phyloP scores from a whole-genome alignment of 2,888 invertebrate genomes.

The Tipula vernalis region DNA sequence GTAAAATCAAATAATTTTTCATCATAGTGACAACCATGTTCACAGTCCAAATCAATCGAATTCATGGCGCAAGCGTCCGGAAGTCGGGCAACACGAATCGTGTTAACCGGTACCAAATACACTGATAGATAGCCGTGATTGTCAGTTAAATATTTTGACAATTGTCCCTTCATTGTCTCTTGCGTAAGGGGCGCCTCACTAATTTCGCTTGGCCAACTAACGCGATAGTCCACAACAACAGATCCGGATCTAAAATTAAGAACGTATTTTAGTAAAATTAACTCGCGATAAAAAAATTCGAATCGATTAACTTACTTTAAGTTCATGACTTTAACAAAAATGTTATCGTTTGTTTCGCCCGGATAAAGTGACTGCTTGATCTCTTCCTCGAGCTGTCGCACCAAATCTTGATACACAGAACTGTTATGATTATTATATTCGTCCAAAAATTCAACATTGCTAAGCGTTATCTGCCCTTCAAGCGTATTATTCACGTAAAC shows the following conservation, averaged over 20 bases:
- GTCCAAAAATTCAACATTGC: conserved; percentile 49
- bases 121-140: conserved; percentile 51
- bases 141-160: conserved; percentile 40
- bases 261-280: neutral
- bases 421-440: conserved; percentile 48
- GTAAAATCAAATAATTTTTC: conserved; percentile 46
- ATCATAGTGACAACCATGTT: conserved; percentile 54
- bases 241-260: conserved; percentile 47
- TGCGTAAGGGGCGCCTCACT: conserved; percentile 39
- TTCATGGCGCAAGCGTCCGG: conserved; percentile 53
- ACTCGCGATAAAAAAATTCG: too few relatives aligned
- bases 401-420: conserved; percentile 46
- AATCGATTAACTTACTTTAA: conserved; percentile 40
- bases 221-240: conserved; percentile 49
- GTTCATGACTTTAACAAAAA: conserved; percentile 46
- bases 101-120: conserved; percentile 24
- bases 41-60: conserved; percentile 43
- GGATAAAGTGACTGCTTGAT: conserved; percentile 39
- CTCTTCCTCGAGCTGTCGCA: conserved; percentile 43
- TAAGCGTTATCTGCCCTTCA: conserved; percentile 53
- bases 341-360: conserved; percentile 38
- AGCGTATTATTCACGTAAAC: conserved; percentile 53
- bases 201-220: conserved; percentile 48
- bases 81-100: conserved; percentile 27
- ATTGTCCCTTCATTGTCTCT: conserved; percentile 35